Evolutionary conservation across 2,888 invertebrate genomes (phyloP).

Genomic region (Coenonympha arcania): DNA sequence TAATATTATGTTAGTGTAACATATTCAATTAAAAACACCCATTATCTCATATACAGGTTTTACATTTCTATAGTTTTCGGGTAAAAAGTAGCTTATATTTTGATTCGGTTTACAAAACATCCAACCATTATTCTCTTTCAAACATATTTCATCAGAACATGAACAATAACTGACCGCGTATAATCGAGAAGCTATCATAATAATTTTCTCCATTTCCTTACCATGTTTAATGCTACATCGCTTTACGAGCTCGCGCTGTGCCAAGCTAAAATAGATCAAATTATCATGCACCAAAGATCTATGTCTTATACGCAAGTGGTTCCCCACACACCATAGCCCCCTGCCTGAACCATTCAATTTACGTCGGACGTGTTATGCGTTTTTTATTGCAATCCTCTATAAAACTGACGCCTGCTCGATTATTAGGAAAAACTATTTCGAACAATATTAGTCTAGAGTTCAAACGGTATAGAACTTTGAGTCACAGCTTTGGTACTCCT

Average conservation of each 20-base stretch:
- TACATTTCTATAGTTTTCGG: too few relatives aligned
- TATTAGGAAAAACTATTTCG: slow-evolving; percentile 36
- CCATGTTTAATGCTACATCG: slow-evolving; percentile 45
- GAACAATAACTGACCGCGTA: slow-evolving; percentile 13
- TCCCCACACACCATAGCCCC: slow-evolving; percentile 41
- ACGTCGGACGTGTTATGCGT: slow-evolving; percentile 60
- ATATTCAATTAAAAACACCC: too few relatives aligned
- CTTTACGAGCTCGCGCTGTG: slow-evolving; percentile 35
- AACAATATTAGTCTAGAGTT: slow-evolving; percentile 18
- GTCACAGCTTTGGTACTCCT: too few relatives aligned
- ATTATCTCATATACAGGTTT: too few relatives aligned
- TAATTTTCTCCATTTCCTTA: slow-evolving; percentile 31
- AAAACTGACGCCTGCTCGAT: slow-evolving; percentile 53
- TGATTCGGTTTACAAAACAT: not conserved
- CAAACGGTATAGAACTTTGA: not conserved
- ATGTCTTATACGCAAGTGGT: slow-evolving; percentile 22
- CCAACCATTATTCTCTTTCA: slow-evolving; percentile 1
- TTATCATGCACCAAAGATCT: slow-evolving; percentile 28
- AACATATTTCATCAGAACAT: slow-evolving; percentile 21
- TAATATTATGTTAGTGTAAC: too few relatives aligned
- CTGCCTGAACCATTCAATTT: slow-evolving; percentile 56
- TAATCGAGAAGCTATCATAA: slow-evolving; percentile 28
- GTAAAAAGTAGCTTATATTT: not conserved
- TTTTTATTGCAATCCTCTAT: slow-evolving; percentile 65
- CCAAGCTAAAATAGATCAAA: slow-evolving; percentile 37